A percentile compares a stretch with the other conserved stretches of the same genome.
Conservation (phyloP, 2,797 vertebrate genomes). For the Gouania willdenowi region DNA sequence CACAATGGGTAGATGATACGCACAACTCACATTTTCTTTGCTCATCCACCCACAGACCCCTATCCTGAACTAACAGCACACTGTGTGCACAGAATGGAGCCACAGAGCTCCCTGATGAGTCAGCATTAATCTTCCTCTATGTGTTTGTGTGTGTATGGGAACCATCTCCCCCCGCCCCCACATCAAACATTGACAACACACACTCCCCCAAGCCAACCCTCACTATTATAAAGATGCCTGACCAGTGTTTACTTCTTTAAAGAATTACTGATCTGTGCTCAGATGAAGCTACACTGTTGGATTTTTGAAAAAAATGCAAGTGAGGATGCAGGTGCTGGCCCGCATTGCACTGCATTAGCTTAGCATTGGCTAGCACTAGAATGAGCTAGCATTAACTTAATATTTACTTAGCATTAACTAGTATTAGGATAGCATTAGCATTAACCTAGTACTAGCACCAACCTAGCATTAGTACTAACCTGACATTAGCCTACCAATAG, state of each 20-base stretch:
- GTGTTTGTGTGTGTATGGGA: conserved; percentile 26
- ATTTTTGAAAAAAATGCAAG: conserved; percentile 2
- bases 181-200: not conserved
- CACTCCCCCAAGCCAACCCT: conserved; percentile 22
- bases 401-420: too few species aligned
- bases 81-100: not conserved
- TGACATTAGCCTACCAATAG: too few species aligned
- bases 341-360: too few species aligned
- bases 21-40: not conserved
- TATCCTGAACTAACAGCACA: too few species aligned
- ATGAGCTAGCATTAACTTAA: too few species aligned
- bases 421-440: too few species aligned
- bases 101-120: conserved; percentile 35
- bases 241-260: conserved; percentile 29
- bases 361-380: too few species aligned
- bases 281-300: conserved; percentile 7
- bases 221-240: conserved; percentile 42
- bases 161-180: conserved; percentile 29
- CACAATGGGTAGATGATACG: not conserved
- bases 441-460: too few species aligned
- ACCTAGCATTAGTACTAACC: too few species aligned
- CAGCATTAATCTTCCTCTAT: conserved; percentile 46
- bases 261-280: conserved; percentile 31
- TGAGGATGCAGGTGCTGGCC: not conserved
- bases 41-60: not conserved